These are phyloP conservation scores for Thyatira batis DNA, from an alignment of 2,888 invertebrate species.

Conservation along the genomic window DNA sequence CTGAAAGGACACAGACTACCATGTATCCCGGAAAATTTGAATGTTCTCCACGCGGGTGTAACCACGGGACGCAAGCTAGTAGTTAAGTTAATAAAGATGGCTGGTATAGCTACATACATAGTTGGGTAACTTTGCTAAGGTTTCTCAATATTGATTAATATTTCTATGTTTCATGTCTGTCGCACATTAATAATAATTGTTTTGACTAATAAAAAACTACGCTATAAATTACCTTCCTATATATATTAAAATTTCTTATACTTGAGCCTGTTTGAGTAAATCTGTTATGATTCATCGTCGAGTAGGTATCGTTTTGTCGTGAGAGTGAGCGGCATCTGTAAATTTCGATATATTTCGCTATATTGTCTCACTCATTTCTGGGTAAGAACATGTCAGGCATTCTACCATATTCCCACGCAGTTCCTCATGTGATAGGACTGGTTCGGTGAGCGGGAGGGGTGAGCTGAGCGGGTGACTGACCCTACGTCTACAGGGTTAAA, in stretches of 20 bases:
- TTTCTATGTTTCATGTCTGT: neutral
- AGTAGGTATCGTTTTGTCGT: constrained; percentile 7
- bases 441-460: constrained; percentile 62
- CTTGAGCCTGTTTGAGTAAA: no score
- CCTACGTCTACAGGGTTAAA: constrained; percentile 78
- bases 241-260: no score
- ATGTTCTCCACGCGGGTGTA: no score
- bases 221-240: no score
- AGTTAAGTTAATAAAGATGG: neutral
- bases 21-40: no score
- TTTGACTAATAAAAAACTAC: no score
- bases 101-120: neutral
- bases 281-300: constrained; percentile 20
- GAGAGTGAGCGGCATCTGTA: constrained; percentile 16
- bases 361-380: constrained; percentile 42
- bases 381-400: constrained; percentile 54
- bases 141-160: neutral
- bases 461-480: constrained; percentile 76
- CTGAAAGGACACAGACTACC: no score
- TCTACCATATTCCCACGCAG: constrained; percentile 77
- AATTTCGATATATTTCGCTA: constrained; percentile 25
- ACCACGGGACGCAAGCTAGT: no score
- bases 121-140: neutral
- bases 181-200: neutral
- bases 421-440: constrained; percentile 78